These are phyloP conservation scores for Magallana gigas DNA, from an alignment of 1,140 invertebrate species.

Conservation along the genomic window DNA sequence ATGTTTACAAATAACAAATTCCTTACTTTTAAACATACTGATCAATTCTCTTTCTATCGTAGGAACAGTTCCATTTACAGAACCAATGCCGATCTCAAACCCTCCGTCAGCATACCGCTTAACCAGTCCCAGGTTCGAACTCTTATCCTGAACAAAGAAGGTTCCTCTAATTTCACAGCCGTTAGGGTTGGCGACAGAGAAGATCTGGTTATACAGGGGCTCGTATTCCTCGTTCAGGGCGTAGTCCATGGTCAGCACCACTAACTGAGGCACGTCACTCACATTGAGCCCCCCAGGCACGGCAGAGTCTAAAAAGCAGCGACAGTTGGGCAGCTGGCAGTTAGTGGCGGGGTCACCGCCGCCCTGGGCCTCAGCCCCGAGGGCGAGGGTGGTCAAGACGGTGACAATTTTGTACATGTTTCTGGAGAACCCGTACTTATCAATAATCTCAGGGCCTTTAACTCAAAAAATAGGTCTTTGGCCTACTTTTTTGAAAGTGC, in stretches of 20 bases:
- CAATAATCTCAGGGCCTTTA: too few species aligned
- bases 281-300: constrained; percentile 74
- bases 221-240: constrained; percentile 85
- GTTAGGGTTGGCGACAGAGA: constrained; percentile 86
- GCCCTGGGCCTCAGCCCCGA: background rate
- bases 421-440: background rate
- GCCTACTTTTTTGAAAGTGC: too few species aligned
- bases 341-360: constrained; percentile 37
- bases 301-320: constrained; percentile 55
- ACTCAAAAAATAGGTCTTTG: too few species aligned
- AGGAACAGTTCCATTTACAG: constrained; percentile 81
- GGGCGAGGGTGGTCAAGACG: background rate
- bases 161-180: constrained; percentile 89
- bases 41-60: constrained; percentile 55
- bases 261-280: constrained; percentile 93
- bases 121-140: constrained; percentile 90
- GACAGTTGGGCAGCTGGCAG: constrained; percentile 80
- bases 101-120: constrained; percentile 89
- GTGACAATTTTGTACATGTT: background rate
- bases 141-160: constrained; percentile 89
- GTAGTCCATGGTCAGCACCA: constrained; percentile 96
- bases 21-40: constrained; percentile 58
- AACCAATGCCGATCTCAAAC: constrained; percentile 93
- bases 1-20: too few species aligned
- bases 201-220: constrained; percentile 55